These are phyloP conservation scores for Dynastes maya DNA, from an alignment of 2,888 invertebrate genomes.

Conservation along the genomic window DNA sequence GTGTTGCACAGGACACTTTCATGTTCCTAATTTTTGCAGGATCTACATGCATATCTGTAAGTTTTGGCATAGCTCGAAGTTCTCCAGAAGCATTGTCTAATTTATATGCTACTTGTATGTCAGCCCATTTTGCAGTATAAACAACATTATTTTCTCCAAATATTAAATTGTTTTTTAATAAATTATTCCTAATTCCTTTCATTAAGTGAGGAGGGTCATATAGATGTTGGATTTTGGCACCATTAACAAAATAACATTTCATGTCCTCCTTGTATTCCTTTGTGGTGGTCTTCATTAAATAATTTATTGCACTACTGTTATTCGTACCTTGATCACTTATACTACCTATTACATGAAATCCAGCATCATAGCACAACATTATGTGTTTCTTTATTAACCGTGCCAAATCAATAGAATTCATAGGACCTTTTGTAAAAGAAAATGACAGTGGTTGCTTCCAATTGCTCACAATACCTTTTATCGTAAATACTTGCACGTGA, in stretches of 20 bases:
- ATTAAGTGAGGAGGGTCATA: slow-evolving; percentile 51
- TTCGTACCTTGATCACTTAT: slow-evolving; percentile 42
- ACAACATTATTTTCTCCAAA: slow-evolving; percentile 2
- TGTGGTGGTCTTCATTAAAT: slow-evolving; percentile 18
- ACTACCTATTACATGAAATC: slow-evolving; percentile 9
- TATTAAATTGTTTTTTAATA: slow-evolving; percentile 44
- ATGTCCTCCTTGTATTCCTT: not conserved
- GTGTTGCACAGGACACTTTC: slow-evolving; percentile 42
- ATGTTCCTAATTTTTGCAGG: slow-evolving; percentile 22
- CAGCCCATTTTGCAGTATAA: slow-evolving; percentile 19
- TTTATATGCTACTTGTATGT: slow-evolving; percentile 26
- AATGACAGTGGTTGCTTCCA: slow-evolving; percentile 50
- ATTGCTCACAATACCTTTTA: not conserved
- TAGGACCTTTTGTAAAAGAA: slow-evolving; percentile 22
- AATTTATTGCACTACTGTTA: slow-evolving; percentile 40
- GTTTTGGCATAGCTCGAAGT: slow-evolving; percentile 7
- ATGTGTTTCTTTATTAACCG: slow-evolving; percentile 46
- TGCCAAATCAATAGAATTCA: slow-evolving; percentile 39
- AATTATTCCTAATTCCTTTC: slow-evolving; percentile 20
- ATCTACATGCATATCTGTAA: not conserved
- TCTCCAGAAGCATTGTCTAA: slow-evolving; percentile 43
- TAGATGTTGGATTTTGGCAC: slow-evolving; percentile 36
- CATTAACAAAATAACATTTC: slow-evolving; percentile 33
- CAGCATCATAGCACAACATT: slow-evolving; percentile 13
- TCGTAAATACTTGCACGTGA: slow-evolving; percentile 35